Base-by-base conservation (phyloP, 1,140 invertebrate species). In the Apis cerana region DNA sequence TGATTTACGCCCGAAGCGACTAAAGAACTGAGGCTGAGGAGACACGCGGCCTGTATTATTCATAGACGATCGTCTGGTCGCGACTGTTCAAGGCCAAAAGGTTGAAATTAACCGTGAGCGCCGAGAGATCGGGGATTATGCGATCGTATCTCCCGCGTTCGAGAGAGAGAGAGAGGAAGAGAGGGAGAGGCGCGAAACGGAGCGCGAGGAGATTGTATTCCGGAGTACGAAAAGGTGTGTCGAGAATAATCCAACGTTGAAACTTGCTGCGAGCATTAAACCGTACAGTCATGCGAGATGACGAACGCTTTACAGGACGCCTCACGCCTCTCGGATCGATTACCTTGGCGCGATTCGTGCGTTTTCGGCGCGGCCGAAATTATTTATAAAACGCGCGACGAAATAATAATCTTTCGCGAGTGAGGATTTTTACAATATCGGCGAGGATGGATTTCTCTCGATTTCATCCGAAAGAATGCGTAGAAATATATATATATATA, bases 1-100 rank as follows among this genome's bases (percentile, higher is more conserved):
- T 81, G 79, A 81, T 75, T 81, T 81, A 81, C 67, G n/a, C 43
- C 11, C 43, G 79, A n/a, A 48, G 64, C 10, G 13, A 27, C 15
- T 58, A n/a, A 52, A 27, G 43, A 11, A 43, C 33, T 13, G 23
- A 15, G 54, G 15, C 8, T 2, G 17, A 7, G 58, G 19, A 59
- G 58, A 59, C 58, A 59, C 33, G 52, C n/a, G 56, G 54, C 9
- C 68, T 75, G 74, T 76, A 77, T 78, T 82, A 82, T 82, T 81
- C 72, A 76, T 68, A 76, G 43, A 21, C 48, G 12, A 50, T 50
- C 27, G 58, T 52, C 69, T 56, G 68, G 19, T 59, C 21, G 27
- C 50, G 52, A 27, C 21, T 15, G 21, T 67, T 75, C 79, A 80
- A 80, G 70, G 79, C 70, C 70, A 50, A 69, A 43, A 69, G 21